Base-by-base conservation (phyloP, 2,888 invertebrate species). In the Dioctria rufipes region DNA sequence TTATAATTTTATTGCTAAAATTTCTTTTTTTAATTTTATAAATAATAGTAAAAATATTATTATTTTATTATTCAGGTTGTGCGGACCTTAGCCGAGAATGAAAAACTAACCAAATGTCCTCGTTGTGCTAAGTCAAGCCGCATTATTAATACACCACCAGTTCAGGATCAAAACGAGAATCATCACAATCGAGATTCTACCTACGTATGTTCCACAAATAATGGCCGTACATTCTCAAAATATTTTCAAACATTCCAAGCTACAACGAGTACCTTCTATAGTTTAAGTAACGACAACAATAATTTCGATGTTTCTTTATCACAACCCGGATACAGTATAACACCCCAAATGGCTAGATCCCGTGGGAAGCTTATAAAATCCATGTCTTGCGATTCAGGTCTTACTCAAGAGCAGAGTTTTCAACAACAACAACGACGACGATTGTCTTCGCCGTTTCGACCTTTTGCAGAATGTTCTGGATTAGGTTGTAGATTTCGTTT, bases 401-500 rank as follows among this genome's bases (percentile, higher is more conserved):
- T 54, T 39, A 54, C 49, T 6, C 40, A 65, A 66, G 75, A 65
- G 40, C 2, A 11, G 3, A 2, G 11, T 40, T 37, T 25, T 4
- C 39, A 63, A 6, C n/a, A 77, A 13, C 63, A 51, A 51, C 39
- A 63, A 6, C n/a, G 63, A 13, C 63, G 66, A 51, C 46, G 63
- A 40, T 6, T 40, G 39, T 63, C 60, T n/a, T 42, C 42, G 8
- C 78, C 65, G 37, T 65, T 54, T 51, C 40, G 51, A 5, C 51
- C 65, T 4, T 63, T 49, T 60, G 82, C 60, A 11, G 80, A 80
- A 67, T 82, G 82, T 54, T 71, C 81, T 6, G 80, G 82, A 8
- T 25, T 82, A n/a, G 39, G 40, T 13, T 87, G 87, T 78, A 83
- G 83, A 51, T 87, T 84, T 79, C 84, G 84, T 3, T 87, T 87